Evolutionary conservation across 2,888 invertebrate species (phyloP).

Genomic region (Ophion slaviceki): DNA sequence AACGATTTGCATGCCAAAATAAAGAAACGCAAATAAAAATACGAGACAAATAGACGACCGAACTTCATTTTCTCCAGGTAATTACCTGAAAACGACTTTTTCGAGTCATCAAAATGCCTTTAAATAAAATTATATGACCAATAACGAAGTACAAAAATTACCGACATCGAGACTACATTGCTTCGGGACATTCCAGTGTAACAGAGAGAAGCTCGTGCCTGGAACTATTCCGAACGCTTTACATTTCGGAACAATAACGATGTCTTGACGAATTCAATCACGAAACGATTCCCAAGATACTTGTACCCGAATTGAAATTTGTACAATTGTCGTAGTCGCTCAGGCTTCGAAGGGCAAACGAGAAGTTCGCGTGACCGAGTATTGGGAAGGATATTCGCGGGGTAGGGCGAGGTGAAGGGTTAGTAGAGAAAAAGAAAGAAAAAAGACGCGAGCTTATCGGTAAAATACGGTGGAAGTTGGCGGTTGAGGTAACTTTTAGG

Average conservation of each 20-base stretch:
- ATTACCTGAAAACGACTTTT: not conserved
- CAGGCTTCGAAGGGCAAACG: conserved; percentile 44
- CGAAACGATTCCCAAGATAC: not conserved
- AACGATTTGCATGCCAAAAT: not conserved
- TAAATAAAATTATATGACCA: not conserved
- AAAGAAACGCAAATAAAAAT: not conserved
- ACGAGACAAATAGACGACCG: not conserved
- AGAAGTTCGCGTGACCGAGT: conserved; percentile 65
- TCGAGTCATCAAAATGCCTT: not conserved
- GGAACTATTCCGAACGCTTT: not conserved
- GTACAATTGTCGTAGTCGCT: conserved; percentile 20
- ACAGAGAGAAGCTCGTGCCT: not conserved
- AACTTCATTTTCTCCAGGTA: not conserved
- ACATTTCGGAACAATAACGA: not conserved
- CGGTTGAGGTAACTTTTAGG: conserved; percentile 43
- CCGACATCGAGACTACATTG: not conserved
- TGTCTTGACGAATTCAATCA: conserved; percentile 24
- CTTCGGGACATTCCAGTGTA: not conserved
- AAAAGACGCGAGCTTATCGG: conserved; percentile 29
- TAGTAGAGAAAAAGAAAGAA: conserved; percentile 13
- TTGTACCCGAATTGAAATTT: conserved; percentile 28
- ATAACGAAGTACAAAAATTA: not conserved
- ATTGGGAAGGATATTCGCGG: conserved; percentile 12
- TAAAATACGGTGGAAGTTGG: conserved; percentile 28
- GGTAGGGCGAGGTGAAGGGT: not conserved